Percentiles rank a stretch among this genome's conserved stretches.
Evolutionary conservation across 2,113 vertebrate genomes (phyloP).

Genomic region (Rhinogobius similis): DNA sequence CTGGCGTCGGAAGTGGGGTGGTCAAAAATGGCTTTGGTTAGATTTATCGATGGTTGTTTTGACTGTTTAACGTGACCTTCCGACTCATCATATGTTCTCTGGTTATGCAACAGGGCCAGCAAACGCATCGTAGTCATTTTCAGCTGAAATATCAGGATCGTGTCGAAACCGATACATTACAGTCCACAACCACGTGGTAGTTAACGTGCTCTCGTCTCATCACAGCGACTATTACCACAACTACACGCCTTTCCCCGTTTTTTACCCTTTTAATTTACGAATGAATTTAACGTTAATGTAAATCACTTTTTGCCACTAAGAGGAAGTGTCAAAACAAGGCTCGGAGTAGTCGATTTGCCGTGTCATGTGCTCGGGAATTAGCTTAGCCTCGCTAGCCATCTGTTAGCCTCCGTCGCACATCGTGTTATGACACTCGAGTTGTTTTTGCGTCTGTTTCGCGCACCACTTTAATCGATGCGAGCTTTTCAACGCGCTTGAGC

Average conservation of each 20-base stretch:
- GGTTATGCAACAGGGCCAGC: fast-evolving
- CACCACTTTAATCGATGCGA: fast-evolving
- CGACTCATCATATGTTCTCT: fast-evolving
- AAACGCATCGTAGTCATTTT: background rate
- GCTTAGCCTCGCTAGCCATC: constrained; percentile 58
- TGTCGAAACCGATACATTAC: constrained; percentile 50
- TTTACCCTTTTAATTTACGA: background rate
- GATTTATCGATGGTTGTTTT: constrained; percentile 16
- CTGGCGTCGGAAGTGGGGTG: constrained; percentile 41
- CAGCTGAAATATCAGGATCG: constrained; percentile 33
- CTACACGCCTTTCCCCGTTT: background rate
- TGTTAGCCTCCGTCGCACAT: constrained; percentile 23
- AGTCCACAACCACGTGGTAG: constrained; percentile 73
- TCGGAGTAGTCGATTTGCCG: constrained; percentile 29
- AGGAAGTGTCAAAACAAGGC: background rate
- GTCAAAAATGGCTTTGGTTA: constrained; percentile 35
- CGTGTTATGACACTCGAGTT: background rate
- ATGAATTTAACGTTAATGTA: background rate
- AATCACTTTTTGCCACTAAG: background rate
- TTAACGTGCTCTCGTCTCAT: constrained; percentile 40
- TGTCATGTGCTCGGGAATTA: constrained; percentile 58
- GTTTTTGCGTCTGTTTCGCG: fast-evolving
- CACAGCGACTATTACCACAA: constrained; percentile 9
- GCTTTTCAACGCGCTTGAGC: fast-evolving
- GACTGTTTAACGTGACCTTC: fast-evolving